phyloP scores from a whole-genome alignment of 2,888 invertebrate species.

The Actias luna region DNA sequence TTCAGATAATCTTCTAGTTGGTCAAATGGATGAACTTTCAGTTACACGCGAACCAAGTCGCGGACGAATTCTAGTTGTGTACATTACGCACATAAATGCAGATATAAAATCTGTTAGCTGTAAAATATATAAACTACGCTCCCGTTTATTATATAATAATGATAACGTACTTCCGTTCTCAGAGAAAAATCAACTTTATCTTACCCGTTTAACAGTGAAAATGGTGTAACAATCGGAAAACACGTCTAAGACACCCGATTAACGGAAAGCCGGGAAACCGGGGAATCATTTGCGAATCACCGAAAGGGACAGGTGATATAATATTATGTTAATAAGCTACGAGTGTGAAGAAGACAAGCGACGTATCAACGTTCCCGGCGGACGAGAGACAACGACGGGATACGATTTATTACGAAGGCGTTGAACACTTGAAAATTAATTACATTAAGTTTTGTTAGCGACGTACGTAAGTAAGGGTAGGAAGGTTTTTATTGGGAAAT shows the following conservation, averaged over 20 bases:
- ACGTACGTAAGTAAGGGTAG: constrained; percentile 50
- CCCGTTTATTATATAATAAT: background rate
- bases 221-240: background rate
- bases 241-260: constrained; percentile 65
- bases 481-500: constrained; percentile 33
- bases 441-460: constrained; percentile 69
- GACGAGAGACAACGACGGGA: constrained; percentile 76
- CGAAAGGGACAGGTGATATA: constrained; percentile 75
- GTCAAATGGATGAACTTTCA: too few relatives aligned
- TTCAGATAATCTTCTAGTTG: too few relatives aligned
- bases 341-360: constrained; percentile 56
- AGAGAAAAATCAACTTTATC: constrained; percentile 13
- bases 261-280: constrained; percentile 73
- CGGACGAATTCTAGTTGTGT: too few relatives aligned
- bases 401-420: constrained; percentile 82
- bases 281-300: constrained; percentile 77
- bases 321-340: constrained; percentile 67
- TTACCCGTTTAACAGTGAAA: background rate
- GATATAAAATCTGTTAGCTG: background rate
- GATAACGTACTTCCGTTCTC: background rate
- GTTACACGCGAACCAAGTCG: too few relatives aligned
- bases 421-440: constrained; percentile 81
- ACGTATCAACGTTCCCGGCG: constrained; percentile 59
- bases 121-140: constrained; percentile 1
- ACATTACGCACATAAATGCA: background rate